Percentiles rank a stretch among this genome's conserved stretches.
Evolutionary conservation across 2,888 invertebrate species (phyloP).

Genomic region (Cyclophora punctaria): DNA sequence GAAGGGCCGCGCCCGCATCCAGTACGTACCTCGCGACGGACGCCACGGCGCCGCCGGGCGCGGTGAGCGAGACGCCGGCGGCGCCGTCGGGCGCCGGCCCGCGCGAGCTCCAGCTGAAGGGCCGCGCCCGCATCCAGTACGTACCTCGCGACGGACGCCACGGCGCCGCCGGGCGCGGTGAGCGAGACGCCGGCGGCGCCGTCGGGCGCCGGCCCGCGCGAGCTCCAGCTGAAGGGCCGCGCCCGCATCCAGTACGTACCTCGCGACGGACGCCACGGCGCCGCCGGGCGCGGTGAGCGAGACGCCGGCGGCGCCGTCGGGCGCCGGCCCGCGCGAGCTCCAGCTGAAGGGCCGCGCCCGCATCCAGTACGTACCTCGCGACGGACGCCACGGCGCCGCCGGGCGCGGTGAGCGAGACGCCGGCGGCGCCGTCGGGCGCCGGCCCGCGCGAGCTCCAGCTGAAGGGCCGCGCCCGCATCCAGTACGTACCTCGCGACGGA

Average conservation of each 20-base stretch:
- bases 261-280: slow-evolving; percentile 93
- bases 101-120: slow-evolving; percentile 94
- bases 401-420: slow-evolving; percentile 93
- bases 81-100: slow-evolving; percentile 93
- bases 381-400: slow-evolving; percentile 96
- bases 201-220: slow-evolving; percentile 90
- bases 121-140: slow-evolving; percentile 90
- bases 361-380: slow-evolving; percentile 88
- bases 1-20: slow-evolving; percentile 89
- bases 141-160: slow-evolving; percentile 90
- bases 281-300: slow-evolving; percentile 95
- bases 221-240: slow-evolving; percentile 92
- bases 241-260: slow-evolving; percentile 89
- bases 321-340: slow-evolving; percentile 90
- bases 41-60: slow-evolving; percentile 95
- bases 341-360: slow-evolving; percentile 91
- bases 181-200: slow-evolving; percentile 92
- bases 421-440: slow-evolving; percentile 90
- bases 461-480: slow-evolving; percentile 89
- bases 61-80: slow-evolving; percentile 90
- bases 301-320: slow-evolving; percentile 93
- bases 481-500: slow-evolving; percentile 91
- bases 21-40: slow-evolving; percentile 91
- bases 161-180: slow-evolving; percentile 96
- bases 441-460: slow-evolving; percentile 94